phyloP scores from a whole-genome alignment of 2,797 vertebrate species.

The Phoebastria nigripes region DNA sequence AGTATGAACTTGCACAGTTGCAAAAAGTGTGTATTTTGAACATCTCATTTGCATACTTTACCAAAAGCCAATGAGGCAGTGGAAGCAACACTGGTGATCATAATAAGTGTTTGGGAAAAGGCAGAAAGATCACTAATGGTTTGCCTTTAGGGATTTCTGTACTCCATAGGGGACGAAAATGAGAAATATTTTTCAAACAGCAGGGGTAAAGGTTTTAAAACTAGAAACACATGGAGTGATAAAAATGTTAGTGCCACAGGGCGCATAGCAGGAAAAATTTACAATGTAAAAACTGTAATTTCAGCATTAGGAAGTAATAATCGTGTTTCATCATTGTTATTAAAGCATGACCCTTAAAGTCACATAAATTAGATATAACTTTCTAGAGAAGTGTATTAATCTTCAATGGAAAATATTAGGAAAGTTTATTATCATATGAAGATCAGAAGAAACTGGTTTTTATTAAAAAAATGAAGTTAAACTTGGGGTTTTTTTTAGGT shows the following conservation, averaged over 20 bases:
- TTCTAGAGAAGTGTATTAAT: constrained; percentile 84
- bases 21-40: constrained; percentile 99
- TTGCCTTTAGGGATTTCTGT: constrained; percentile 99
- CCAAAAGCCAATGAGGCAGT: constrained; percentile 99
- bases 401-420: constrained; percentile 80
- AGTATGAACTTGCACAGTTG: constrained; percentile 99
- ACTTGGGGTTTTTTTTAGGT: neutral
- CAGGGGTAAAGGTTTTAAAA: constrained; percentile 99
- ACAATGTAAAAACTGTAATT: constrained; percentile 98
- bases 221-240: constrained; percentile 99
- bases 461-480: constrained; percentile 39
- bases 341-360: constrained; percentile 97
- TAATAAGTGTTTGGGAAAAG: constrained; percentile 99
- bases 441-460: constrained; percentile 44
- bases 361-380: constrained; percentile 88
- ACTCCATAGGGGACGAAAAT: constrained; percentile 99
- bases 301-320: constrained; percentile 99
- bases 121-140: constrained; percentile 99
- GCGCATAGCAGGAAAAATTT: constrained; percentile 91
- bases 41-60: constrained; percentile 99
- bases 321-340: constrained; percentile 99
- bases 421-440: constrained; percentile 79
- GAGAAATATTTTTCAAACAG: constrained; percentile 99
- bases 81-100: constrained; percentile 96
- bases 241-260: constrained; percentile 99